Evolutionary conservation across 2,888 invertebrate genomes (phyloP), one percentile per base, ranked within the genome.

Genomic region (Cordylochernes scorpioides): DNA sequence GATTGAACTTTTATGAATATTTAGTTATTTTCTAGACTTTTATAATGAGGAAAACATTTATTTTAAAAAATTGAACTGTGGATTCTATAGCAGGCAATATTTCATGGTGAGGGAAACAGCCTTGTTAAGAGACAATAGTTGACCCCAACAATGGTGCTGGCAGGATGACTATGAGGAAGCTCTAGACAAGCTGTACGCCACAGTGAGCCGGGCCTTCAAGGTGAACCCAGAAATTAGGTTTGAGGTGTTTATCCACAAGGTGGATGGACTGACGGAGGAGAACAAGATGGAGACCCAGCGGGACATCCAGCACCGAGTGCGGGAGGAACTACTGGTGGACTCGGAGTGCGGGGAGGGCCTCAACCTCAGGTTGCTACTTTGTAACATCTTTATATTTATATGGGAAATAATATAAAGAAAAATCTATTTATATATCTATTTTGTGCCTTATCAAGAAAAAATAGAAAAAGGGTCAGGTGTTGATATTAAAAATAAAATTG

Each of bases 261-360:
- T 97, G 15, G 97, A 99, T 59, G 94, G 97, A 8, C 64, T 99
- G 14, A 82, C 86, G 32, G 97, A 99, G 54, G 97, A 99, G 57
- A 80, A 80, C 45, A 94, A 94, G 62, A 91, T 97, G 67, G 97
- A 97, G 60, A 84, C 84, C 13, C 94, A 97, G 53, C 63, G 94
- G 44, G 94, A 97, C 50, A 94, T 99, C 46, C 88, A 91, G 54
- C 86, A 94, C 45, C 60, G 86, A 44, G 86, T 91, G 2, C 84
- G 75, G 32, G 91, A 94, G 53, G 88, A 94, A 53, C 61, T 97
- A 33, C n/a, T n/a, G n/a, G n/a, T 64, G 67, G 16, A 88, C n/a
- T n/a, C n/a, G n/a, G n/a, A n/a, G n/a, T n/a, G n/a, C n/a, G 94
- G 55, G n/a, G n/a, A n/a, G n/a, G n/a, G 70, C 74, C 28, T 78